Evolutionary conservation across 2,797 vertebrate species (phyloP).

Genomic region (Mormyrops boulengeri): DNA sequence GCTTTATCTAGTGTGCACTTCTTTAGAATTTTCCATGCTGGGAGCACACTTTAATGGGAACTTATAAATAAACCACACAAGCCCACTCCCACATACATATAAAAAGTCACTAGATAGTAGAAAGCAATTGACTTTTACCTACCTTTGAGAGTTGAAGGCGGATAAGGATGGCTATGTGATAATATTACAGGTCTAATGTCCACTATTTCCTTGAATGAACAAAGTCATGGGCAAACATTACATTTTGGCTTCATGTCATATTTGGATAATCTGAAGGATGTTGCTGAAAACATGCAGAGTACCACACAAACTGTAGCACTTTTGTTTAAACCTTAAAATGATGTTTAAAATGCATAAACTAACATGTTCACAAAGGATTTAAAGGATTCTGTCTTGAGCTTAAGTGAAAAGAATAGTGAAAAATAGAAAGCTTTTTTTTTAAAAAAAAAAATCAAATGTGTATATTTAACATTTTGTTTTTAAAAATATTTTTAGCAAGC

Average conservation of each 20-base stretch:
- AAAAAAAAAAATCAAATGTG: background rate
- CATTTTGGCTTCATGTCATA: constrained; percentile 8
- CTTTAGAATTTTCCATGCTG: constrained; percentile 47
- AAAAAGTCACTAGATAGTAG: constrained; percentile 28
- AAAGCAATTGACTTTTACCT: constrained; percentile 55
- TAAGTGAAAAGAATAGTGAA: background rate
- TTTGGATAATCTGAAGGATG: background rate
- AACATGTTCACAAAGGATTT: background rate
- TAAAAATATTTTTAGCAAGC: constrained; percentile 64
- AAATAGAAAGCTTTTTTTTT: background rate
- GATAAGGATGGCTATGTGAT: constrained; percentile 56
- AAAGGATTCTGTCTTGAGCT: background rate
- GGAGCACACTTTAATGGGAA: constrained; percentile 67
- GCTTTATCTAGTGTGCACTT: constrained; percentile 57
- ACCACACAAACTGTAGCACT: background rate
- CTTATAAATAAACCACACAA: constrained; percentile 61
- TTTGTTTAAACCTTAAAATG: constrained; percentile 4
- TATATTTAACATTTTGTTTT: background rate
- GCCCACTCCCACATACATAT: constrained; percentile 50
- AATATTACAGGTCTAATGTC: constrained; percentile 61
- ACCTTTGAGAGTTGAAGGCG: constrained; percentile 51
- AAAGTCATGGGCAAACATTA: constrained; percentile 20
- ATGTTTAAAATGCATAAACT: background rate
- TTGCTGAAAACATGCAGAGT: constrained; percentile 1
- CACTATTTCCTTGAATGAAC: constrained; percentile 20